phyloP scores from a whole-genome alignment of 2,888 invertebrate genomes.

The Cheilosia scutellata region DNA sequence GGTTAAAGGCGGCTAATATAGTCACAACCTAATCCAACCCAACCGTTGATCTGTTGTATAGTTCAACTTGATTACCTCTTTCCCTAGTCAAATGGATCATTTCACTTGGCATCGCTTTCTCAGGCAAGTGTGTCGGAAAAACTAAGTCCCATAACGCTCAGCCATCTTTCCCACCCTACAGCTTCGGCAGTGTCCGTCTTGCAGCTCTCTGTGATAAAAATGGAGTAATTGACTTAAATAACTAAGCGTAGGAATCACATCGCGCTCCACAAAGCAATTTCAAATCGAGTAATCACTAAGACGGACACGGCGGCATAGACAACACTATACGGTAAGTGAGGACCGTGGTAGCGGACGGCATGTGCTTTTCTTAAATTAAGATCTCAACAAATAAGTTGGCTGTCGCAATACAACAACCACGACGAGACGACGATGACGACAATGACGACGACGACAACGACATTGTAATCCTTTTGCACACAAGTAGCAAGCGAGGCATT shows the following conservation, averaged over 20 bases:
- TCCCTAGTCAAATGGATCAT: background rate
- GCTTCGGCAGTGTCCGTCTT: background rate
- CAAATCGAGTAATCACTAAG: conserved; percentile 69
- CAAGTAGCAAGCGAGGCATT: conserved; percentile 46
- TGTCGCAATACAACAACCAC: background rate
- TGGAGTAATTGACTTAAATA: conserved; percentile 75
- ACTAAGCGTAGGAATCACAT: conserved; percentile 71
- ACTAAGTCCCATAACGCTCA: conserved; percentile 62
- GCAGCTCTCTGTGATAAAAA: conserved; percentile 44
- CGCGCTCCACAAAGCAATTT: conserved; percentile 67
- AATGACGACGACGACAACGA: conserved; percentile 5
- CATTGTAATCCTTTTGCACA: conserved; percentile 46
- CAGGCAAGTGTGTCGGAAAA: background rate
- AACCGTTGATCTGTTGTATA: too few species aligned
- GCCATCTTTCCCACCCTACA: conserved; percentile 5
- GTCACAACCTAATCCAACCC: too few species aligned
- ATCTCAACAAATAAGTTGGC: conserved; percentile 52
- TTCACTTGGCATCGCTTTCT: background rate
- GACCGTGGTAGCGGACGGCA: conserved; percentile 55
- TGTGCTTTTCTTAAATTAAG: conserved; percentile 74
- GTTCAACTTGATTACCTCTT: too few species aligned
- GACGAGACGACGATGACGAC: background rate
- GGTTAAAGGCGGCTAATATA: too few species aligned
- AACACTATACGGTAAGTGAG: conserved; percentile 2
- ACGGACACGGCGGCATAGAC: conserved; percentile 48